phyloP scores from a whole-genome alignment of 2,888 invertebrate species.

The Oscheius sp. region DNA sequence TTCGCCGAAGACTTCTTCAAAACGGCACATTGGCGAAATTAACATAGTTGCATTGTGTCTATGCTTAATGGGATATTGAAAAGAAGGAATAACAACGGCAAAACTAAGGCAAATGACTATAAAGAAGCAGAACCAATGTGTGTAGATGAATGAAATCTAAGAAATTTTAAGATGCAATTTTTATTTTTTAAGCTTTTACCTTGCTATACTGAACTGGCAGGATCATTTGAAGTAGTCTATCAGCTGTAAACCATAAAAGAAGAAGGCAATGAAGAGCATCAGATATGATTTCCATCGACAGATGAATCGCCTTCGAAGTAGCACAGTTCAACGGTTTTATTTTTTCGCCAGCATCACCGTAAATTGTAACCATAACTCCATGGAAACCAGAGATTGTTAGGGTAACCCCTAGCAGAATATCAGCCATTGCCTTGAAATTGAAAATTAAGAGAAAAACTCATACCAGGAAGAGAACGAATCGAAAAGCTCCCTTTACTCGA shows the following conservation, averaged over 20 bases:
- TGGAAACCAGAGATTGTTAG: constrained; percentile 43
- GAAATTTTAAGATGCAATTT: background rate
- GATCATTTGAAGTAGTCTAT: constrained; percentile 33
- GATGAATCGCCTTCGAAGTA: constrained; percentile 34
- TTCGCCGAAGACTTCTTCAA: constrained; percentile 50
- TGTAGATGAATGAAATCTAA: constrained; percentile 27
- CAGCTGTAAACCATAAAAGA: constrained; percentile 24
- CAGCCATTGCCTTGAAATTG: constrained; percentile 27
- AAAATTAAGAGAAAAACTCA: background rate
- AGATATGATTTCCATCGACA: constrained; percentile 35
- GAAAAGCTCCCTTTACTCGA: background rate
- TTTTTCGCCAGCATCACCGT: constrained; percentile 38
- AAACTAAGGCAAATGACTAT: constrained; percentile 12
- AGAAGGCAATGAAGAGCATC: constrained; percentile 34
- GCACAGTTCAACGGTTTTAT: constrained; percentile 38
- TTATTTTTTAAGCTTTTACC: background rate
- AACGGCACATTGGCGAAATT: constrained; percentile 42
- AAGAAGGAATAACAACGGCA: constrained; percentile 22
- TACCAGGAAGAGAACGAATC: constrained; percentile 42
- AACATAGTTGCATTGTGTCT: constrained; percentile 38
- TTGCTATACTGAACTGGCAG: constrained; percentile 33
- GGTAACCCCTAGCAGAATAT: constrained; percentile 34
- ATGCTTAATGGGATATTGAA: constrained; percentile 30
- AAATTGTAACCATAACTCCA: constrained; percentile 46
- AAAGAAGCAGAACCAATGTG: constrained; percentile 11